Evolutionary conservation across 30 jellyfish, hydroid and myxozoan genomes (phyloP), one percentile per base, ranked within the genome.

Genomic region (Hydra vulgaris): DNA sequence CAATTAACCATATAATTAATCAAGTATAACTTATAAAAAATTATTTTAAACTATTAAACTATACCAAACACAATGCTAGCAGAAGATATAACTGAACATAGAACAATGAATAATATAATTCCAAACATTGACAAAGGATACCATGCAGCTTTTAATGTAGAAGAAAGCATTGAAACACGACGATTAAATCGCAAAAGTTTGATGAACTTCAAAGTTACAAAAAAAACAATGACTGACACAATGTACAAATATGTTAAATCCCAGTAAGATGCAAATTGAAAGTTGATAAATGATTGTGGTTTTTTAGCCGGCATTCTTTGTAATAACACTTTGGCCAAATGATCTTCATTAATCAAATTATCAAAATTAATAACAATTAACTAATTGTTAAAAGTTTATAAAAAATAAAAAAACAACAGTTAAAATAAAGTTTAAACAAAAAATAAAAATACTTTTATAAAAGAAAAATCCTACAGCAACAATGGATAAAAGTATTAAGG

Each of bases 251-350:
- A 92, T 21, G 82, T 53, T 75, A 87, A 88, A 54, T 92, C 96
- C 88, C 95, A 88, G 84, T 92, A 87, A 24, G 98, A 89, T 16
- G 98, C 98, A 69, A 92, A 92, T 82, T 92, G 98, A 71, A 92
- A 87, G 84, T 92, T 92, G 79, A 92, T 92, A 76, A 87, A 92
- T 15, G 79, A 71, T 23, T 92, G 73, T 16, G 95, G 96, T 53
- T 81, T 72, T 55, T 87, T 92, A 27, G 87, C 85, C 7, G 98
- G 98, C 72, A 92, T 84, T 61, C 81, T 67, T 25, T 69, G 21
- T 55, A 87, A 89, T 66, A 92, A 85, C 70, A 86, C 96, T 19
- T 56, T 78, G 20, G 95, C 98, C 26, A 92, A 87, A 40, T 3
- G 8, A 40, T 40, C 61, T 40, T 40, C n/a, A n/a, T n/a, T n/a